Evolutionary conservation across 2,113 vertebrate genomes (phyloP).

Genomic region (Oceanites oceanicus): DNA sequence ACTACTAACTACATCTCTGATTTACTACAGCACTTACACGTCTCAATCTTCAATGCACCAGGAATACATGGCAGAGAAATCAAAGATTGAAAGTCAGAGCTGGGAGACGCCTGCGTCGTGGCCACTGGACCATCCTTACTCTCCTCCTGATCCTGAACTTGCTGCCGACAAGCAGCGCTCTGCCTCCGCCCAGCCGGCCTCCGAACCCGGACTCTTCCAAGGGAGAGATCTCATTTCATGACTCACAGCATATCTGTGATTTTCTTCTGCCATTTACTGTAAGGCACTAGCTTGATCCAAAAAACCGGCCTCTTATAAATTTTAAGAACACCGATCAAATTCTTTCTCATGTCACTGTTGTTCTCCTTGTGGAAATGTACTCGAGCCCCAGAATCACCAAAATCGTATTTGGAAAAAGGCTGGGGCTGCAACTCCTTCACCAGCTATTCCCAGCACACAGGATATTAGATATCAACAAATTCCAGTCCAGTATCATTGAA

Average conservation of each 20-base stretch:
- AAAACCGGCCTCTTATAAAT: not conserved
- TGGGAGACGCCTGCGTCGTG: rapidly evolving
- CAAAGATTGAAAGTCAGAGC: not conserved
- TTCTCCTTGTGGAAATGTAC: not conserved
- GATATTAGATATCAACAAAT: constrained; percentile 18
- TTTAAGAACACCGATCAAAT: not conserved
- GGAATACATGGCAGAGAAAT: not conserved
- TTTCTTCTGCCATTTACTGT: not conserved
- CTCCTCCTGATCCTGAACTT: not conserved
- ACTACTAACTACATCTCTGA: not conserved
- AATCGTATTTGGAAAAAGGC: not conserved
- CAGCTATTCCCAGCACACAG: not conserved
- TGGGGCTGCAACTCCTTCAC: not conserved
- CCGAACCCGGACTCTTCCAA: not conserved
- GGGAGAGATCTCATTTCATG: not conserved
- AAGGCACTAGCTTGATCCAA: not conserved
- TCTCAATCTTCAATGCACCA: not conserved
- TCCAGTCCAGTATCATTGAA: not conserved
- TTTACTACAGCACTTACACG: not conserved
- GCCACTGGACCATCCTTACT: not conserved
- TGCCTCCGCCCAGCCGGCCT: not conserved
- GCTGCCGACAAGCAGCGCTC: not conserved
- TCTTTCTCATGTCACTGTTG: not conserved
- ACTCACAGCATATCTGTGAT: not conserved
- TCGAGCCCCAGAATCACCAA: not conserved